Evolutionary conservation across 2,888 invertebrate species (phyloP).

Genomic region (Rhingia campestris): DNA sequence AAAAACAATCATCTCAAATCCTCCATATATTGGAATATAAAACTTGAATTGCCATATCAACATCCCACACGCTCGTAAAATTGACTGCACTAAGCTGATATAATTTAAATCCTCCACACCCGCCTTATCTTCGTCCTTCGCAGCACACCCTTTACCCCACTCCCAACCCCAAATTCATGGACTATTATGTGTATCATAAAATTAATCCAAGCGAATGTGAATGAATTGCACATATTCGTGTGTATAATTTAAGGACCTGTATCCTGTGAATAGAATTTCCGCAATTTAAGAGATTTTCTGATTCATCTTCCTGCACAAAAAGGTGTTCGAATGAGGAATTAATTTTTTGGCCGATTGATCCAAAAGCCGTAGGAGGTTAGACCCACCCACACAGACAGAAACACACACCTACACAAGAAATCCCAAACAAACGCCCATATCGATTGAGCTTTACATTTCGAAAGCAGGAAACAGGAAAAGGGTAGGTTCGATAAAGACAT

Average conservation of each 20-base stretch:
- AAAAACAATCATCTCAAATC: no score
- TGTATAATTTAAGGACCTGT: conserved; percentile 41
- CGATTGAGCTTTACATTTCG: not conserved
- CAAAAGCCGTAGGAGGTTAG: not conserved
- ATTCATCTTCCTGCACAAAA: not conserved
- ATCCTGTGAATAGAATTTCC: conserved; percentile 37
- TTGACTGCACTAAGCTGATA: conserved; percentile 6
- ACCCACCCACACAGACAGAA: not conserved
- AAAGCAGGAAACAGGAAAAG: conserved; percentile 37
- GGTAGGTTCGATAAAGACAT: conserved; percentile 5
- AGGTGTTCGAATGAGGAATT: conserved; percentile 15
- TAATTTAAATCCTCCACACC: conserved; percentile 15
- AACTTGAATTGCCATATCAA: no score
- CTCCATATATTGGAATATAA: no score
- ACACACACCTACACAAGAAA: not conserved
- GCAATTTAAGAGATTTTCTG: conserved; percentile 24
- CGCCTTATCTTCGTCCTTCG: not conserved
- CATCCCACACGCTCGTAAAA: not conserved
- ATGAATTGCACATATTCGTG: conserved; percentile 29
- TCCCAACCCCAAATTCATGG: not conserved
- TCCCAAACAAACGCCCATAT: not conserved
- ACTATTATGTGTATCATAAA: conserved; percentile 29
- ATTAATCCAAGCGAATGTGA: conserved; percentile 47
- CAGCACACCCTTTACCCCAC: not conserved
- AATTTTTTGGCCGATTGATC: conserved; percentile 19